phyloP scores from a whole-genome alignment of 2,113 vertebrate genomes.

The Scortum barcoo region DNA sequence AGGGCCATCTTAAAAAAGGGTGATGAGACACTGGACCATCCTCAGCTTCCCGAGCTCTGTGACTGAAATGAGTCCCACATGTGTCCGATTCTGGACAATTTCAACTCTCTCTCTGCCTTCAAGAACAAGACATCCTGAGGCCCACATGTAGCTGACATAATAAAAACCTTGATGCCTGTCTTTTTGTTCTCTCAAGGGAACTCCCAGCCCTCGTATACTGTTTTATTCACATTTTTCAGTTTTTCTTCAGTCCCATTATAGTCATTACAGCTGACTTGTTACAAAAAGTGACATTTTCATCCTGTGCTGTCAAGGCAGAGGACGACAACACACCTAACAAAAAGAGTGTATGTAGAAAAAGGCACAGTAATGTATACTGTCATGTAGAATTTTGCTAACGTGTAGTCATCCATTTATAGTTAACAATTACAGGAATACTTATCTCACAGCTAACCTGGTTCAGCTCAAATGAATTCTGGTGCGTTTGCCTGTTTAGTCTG shows the following conservation, averaged over 20 bases:
- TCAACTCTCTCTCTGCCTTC: constrained; percentile 2
- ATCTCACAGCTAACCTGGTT: not conserved
- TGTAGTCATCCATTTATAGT: not conserved
- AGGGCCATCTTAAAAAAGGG: constrained; percentile 26
- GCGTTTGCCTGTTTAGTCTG: not conserved
- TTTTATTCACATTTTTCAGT: too few relatives aligned
- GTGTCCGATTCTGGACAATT: constrained; percentile 20
- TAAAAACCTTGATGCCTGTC: constrained; percentile 9
- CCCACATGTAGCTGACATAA: not conserved
- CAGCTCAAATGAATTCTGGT: too few relatives aligned
- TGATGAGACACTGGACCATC: constrained; percentile 29
- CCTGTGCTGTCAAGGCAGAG: too few relatives aligned
- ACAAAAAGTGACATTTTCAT: too few relatives aligned
- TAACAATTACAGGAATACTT: not conserved
- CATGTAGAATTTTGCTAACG: too few relatives aligned
- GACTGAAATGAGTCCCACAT: constrained; percentile 33
- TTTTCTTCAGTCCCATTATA: too few relatives aligned
- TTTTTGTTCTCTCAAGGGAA: not conserved
- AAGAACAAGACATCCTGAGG: constrained; percentile 20
- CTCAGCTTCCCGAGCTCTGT: constrained; percentile 10
- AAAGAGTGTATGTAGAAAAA: too few relatives aligned
- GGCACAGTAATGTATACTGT: too few relatives aligned
- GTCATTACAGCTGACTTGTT: too few relatives aligned
- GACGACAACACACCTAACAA: too few relatives aligned
- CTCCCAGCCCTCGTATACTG: too few relatives aligned